Percentiles rank a stretch among this genome's conserved stretches.
Evolutionary conservation across 1,140 invertebrate species (phyloP).

Genomic region (Arctopsyche grandis): DNA sequence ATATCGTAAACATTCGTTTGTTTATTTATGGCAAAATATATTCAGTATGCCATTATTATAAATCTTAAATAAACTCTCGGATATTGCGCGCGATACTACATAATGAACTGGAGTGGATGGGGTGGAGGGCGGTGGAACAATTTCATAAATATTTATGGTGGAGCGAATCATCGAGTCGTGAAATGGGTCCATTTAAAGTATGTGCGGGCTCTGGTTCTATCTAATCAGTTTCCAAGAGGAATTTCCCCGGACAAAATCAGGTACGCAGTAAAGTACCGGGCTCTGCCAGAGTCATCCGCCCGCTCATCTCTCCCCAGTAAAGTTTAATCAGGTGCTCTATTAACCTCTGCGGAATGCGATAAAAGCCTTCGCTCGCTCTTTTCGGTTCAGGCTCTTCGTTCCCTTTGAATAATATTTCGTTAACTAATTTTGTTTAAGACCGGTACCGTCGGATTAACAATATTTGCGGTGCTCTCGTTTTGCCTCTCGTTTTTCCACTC

Average conservation of each 20-base stretch:
- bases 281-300: not conserved
- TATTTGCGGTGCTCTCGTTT: not conserved
- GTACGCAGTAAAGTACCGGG: conserved; percentile 5
- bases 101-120: conserved; percentile 7
- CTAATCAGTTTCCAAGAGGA: conserved; percentile 31
- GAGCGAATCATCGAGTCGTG: conserved; percentile 26
- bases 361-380: conserved; percentile 41
- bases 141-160: conserved; percentile 36
- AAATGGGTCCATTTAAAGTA: conserved; percentile 27
- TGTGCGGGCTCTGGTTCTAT: conserved; percentile 16
- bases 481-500: no score
- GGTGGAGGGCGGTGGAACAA: not conserved
- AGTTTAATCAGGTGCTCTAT: conserved; percentile 47
- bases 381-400: conserved; percentile 31
- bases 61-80: conserved; percentile 1
- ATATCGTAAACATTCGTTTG: not conserved
- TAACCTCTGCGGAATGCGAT: conserved; percentile 47
- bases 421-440: conserved; percentile 48
- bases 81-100: conserved; percentile 5
- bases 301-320: conserved; percentile 21
- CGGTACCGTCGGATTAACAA: not conserved
- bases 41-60: conserved; percentile 12
- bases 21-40: conserved; percentile 1
- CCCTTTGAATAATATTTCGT: conserved; percentile 45
- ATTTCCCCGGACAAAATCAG: not conserved